These are phyloP conservation scores for Acinonyx jubatus DNA, from an alignment of 2,113 vertebrate species.

Conservation along the genomic window DNA sequence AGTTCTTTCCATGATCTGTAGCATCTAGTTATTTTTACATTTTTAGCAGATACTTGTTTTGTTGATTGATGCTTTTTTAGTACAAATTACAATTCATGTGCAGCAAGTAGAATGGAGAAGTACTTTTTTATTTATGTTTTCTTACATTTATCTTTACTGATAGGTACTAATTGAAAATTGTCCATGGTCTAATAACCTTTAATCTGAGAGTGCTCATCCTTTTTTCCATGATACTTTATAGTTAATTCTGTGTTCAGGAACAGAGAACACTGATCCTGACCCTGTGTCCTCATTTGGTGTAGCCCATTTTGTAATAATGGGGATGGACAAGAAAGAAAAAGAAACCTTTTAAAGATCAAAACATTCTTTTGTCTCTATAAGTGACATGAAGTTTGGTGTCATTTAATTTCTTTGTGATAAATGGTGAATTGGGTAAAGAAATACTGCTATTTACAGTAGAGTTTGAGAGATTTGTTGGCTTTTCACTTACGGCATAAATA, in stretches of 20 bases:
- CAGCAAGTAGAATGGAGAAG: background rate
- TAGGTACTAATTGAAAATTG: background rate
- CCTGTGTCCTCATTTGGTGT: background rate
- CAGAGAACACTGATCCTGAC: background rate
- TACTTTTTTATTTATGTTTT: background rate
- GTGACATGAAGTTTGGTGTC: background rate
- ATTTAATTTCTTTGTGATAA: constrained; percentile 1
- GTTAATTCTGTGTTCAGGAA: background rate
- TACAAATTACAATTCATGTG: background rate
- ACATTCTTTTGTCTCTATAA: constrained; percentile 7
- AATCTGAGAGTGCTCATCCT: background rate
- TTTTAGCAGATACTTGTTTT: background rate
- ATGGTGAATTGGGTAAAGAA: background rate
- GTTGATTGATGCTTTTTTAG: background rate
- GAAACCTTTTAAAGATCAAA: background rate
- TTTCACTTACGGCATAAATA: background rate
- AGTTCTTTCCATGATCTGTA: background rate
- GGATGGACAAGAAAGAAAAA: background rate
- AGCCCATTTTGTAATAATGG: background rate
- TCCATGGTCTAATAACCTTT: background rate
- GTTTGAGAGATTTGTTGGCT: background rate
- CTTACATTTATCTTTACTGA: background rate
- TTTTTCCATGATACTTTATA: background rate
- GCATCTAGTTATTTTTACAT: background rate
- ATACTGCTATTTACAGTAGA: background rate